Percentiles rank a stretch among this genome's conserved stretches.
Conservation (phyloP, 1,140 invertebrate species). For the Delia radicum region DNA sequence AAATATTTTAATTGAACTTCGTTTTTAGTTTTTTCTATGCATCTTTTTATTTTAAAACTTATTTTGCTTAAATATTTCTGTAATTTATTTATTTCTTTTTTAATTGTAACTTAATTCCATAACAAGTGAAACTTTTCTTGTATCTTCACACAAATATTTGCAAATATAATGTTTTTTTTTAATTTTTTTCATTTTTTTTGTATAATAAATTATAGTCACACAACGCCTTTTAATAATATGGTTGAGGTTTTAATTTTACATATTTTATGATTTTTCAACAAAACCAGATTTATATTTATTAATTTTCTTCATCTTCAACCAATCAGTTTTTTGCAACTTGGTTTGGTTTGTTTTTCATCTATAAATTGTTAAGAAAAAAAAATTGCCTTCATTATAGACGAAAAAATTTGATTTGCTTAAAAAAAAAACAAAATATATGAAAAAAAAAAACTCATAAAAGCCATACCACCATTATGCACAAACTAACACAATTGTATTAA, state of each 20-base stretch:
- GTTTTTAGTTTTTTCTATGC: too few relatives aligned
- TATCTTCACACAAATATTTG: not conserved
- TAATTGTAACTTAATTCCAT: slow-evolving; percentile 12
- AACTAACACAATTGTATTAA: too few relatives aligned
- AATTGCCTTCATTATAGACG: slow-evolving; percentile 9
- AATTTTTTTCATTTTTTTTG: slow-evolving; percentile 7
- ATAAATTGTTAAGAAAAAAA: slow-evolving; percentile 12
- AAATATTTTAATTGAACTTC: too few relatives aligned
- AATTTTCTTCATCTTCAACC: not conserved
- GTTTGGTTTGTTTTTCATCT: not conserved
- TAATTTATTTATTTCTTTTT: too few relatives aligned
- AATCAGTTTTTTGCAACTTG: not conserved
- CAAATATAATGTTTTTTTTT: not conserved
- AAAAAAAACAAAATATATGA: not conserved
- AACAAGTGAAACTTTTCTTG: not conserved
- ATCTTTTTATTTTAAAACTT: too few relatives aligned
- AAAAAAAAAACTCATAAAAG: slow-evolving; percentile 2
- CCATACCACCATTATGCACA: not conserved
- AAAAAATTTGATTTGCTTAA: slow-evolving; percentile 3
- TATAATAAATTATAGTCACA: not conserved
- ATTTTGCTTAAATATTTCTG: too few relatives aligned
- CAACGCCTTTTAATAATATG: slow-evolving; percentile 13
- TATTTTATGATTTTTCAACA: not conserved
- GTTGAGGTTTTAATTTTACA: slow-evolving; percentile 9
- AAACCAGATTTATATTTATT: not conserved